phyloP scores from a whole-genome alignment of 1,140 invertebrate genomes.

The Pogonomyrmex californicus region DNA sequence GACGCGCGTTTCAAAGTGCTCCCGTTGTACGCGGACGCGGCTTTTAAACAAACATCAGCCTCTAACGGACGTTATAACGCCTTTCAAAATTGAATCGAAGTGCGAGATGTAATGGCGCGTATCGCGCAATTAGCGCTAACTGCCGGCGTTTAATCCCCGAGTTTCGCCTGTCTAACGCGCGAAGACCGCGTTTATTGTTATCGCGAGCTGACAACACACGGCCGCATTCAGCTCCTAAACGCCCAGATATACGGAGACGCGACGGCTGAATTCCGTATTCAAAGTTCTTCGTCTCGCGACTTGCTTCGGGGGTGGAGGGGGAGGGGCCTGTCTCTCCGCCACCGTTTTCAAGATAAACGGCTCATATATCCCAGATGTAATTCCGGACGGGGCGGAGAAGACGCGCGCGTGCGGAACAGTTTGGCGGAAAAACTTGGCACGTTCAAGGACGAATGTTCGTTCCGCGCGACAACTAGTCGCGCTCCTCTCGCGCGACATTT shows the following conservation, averaged over 20 bases:
- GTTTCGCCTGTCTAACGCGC: background rate
- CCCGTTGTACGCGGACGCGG: background rate
- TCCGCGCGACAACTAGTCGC: slow-evolving; percentile 48
- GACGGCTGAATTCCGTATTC: slow-evolving; percentile 41
- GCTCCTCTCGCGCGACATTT: slow-evolving; percentile 38
- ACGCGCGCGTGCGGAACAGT: slow-evolving; percentile 2
- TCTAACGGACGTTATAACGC: background rate
- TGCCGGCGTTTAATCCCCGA: slow-evolving; percentile 17
- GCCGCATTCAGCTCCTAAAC: slow-evolving; percentile 29
- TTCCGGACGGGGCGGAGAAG: slow-evolving; percentile 37
- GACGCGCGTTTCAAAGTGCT: background rate
- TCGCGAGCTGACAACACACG: slow-evolving; percentile 31
- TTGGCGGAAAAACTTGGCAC: slow-evolving; percentile 61
- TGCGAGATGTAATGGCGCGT: background rate
- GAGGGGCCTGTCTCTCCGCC: background rate
- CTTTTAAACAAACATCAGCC: background rate
- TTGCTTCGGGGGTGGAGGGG: background rate
- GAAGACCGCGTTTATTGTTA: slow-evolving; percentile 38
- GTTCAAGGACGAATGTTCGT: slow-evolving; percentile 60
- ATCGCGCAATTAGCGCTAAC: slow-evolving; percentile 9
- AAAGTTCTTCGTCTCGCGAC: slow-evolving; percentile 48
- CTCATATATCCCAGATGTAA: slow-evolving; percentile 56
- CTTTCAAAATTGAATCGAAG: background rate
- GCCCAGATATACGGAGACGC: slow-evolving; percentile 39
- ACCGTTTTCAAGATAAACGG: slow-evolving; percentile 57